phyloP scores from a whole-genome alignment of 2,888 invertebrate species.

The Archips crataeganus region DNA sequence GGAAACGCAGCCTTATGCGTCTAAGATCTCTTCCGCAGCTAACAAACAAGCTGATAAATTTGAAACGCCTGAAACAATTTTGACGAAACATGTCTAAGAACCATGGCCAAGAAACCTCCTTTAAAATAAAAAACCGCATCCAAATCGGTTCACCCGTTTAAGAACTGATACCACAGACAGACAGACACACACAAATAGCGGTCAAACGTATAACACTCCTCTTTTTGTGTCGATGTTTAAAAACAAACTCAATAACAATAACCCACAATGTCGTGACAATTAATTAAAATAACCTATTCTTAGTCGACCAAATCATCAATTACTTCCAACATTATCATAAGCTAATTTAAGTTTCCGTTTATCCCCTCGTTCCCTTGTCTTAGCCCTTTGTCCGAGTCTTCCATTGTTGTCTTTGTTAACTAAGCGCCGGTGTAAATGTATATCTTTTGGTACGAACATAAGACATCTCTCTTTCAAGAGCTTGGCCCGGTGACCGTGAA shows the following conservation, averaged over 20 bases:
- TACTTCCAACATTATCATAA: neutral
- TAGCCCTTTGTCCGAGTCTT: constrained; percentile 2
- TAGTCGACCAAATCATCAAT: neutral
- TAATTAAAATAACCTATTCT: neutral
- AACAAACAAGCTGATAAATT: too few relatives aligned
- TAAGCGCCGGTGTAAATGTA: neutral
- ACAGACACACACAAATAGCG: too few relatives aligned
- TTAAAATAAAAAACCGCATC: too few relatives aligned
- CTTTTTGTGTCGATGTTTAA: too few relatives aligned
- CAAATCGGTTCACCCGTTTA: too few relatives aligned
- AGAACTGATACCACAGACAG: too few relatives aligned
- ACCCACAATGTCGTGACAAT: neutral
- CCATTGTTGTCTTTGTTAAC: constrained; percentile 10
- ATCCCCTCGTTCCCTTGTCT: constrained; percentile 1
- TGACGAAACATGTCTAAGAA: too few relatives aligned
- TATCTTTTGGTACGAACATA: neutral
- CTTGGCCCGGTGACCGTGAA: neutral
- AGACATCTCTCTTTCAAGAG: neutral
- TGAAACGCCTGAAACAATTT: too few relatives aligned
- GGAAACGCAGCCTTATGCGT: too few relatives aligned
- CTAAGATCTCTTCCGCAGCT: too few relatives aligned
- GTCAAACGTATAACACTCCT: too few relatives aligned
- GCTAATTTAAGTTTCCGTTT: neutral
- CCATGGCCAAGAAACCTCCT: too few relatives aligned
- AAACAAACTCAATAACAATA: neutral